Evolutionary conservation across 2,797 vertebrate genomes (phyloP).

Genomic region (Phataginus tricuspis): DNA sequence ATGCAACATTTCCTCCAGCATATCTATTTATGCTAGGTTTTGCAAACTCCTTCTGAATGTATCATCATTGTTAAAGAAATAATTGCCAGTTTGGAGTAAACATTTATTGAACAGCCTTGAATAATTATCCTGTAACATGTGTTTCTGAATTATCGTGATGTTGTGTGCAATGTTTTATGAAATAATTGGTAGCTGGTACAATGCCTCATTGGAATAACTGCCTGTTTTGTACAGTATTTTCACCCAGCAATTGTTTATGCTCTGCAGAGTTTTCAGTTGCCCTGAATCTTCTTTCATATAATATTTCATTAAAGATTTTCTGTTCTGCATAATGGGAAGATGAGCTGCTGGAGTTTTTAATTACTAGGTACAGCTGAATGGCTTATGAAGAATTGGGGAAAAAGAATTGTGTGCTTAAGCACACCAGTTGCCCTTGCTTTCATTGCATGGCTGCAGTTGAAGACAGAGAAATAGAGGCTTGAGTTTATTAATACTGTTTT

Average conservation of each 20-base stretch:
- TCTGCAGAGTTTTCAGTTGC: slow-evolving; percentile 47
- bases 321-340: slow-evolving; percentile 73
- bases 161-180: slow-evolving; percentile 59
- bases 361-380: slow-evolving; percentile 27
- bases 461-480: neutral
- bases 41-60: slow-evolving; percentile 58
- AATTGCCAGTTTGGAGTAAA: slow-evolving; percentile 68
- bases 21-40: slow-evolving; percentile 47
- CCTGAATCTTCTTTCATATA: slow-evolving; percentile 43
- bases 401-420: neutral
- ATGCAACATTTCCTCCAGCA: neutral
- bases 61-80: slow-evolving; percentile 74
- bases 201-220: slow-evolving; percentile 70
- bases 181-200: slow-evolving; percentile 75
- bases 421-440: neutral
- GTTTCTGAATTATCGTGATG: slow-evolving; percentile 63
- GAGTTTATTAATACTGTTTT: neutral
- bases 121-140: slow-evolving; percentile 69
- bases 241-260: slow-evolving; percentile 63
- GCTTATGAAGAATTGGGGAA: neutral
- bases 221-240: slow-evolving; percentile 62
- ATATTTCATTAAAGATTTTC: slow-evolving; percentile 79
- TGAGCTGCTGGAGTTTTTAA: slow-evolving; percentile 56
- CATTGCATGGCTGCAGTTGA: neutral
- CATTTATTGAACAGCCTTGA: slow-evolving; percentile 73